These are phyloP conservation scores for Phyllotis vaccarum DNA, from an alignment of 2,797 vertebrate genomes.

Conservation along the genomic window DNA sequence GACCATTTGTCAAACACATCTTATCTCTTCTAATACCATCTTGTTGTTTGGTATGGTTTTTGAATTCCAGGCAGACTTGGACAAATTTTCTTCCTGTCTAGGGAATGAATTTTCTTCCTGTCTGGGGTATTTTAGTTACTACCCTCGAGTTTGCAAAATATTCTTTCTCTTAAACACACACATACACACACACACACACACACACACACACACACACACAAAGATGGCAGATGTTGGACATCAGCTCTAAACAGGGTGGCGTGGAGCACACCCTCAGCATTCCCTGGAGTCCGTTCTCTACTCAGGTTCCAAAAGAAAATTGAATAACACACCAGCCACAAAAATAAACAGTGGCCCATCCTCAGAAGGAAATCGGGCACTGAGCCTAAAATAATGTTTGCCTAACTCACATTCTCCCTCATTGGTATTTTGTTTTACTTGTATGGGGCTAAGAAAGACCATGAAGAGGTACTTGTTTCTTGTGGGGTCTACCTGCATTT, in stretches of 20 bases:
- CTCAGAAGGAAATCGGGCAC: slow-evolving; percentile 74
- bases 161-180: slow-evolving; percentile 54
- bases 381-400: slow-evolving; percentile 80
- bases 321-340: slow-evolving; percentile 24
- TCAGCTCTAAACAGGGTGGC: neutral
- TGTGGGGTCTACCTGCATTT: neutral
- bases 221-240: neutral
- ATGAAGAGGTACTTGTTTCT: neutral
- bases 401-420: slow-evolving; percentile 13
- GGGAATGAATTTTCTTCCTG: slow-evolving; percentile 83
- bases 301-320: slow-evolving; percentile 45
- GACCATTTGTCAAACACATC: slow-evolving; percentile 62
- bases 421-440: slow-evolving; percentile 36
- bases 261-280: neutral
- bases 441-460: neutral
- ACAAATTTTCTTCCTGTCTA: slow-evolving; percentile 83
- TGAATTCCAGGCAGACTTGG: slow-evolving; percentile 80
- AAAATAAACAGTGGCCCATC: slow-evolving; percentile 75
- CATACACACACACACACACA: too few relatives aligned
- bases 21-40: slow-evolving; percentile 79
- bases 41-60: slow-evolving; percentile 72
- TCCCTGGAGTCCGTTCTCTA: neutral
- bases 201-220: too few relatives aligned
- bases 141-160: slow-evolving; percentile 71
- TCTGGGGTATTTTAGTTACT: slow-evolving; percentile 81